phyloP scores from a whole-genome alignment of 2,113 vertebrate species.

The Zootoca vivipara region DNA sequence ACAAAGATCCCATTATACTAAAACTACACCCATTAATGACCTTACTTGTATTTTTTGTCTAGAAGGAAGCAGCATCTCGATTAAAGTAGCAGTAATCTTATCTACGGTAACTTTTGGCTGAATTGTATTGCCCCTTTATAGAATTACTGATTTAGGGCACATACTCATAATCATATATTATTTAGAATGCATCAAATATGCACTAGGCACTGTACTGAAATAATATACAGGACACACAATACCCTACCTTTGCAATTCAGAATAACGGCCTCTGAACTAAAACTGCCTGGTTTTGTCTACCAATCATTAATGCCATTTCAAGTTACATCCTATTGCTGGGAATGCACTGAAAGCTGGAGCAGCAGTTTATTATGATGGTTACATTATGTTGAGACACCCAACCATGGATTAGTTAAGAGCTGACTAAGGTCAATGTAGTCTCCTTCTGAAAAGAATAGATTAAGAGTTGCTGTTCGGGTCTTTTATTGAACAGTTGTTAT shows the following conservation, averaged over 20 bases:
- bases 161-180: background rate
- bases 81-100: background rate
- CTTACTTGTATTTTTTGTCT: background rate
- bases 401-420: background rate
- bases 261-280: background rate
- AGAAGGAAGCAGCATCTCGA: background rate
- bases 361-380: background rate
- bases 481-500: no score
- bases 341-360: background rate
- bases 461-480: no score
- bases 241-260: background rate
- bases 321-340: background rate
- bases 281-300: background rate
- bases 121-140: background rate
- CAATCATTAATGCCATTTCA: background rate
- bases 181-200: background rate
- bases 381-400: background rate
- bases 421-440: no score
- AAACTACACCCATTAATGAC: background rate
- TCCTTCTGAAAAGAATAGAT: no score
- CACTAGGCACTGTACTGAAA: background rate
- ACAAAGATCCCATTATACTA: background rate
- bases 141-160: background rate
- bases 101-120: background rate
- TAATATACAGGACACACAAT: background rate